Evolutionary conservation across 2,888 invertebrate genomes (phyloP), one percentile per base, ranked within the genome.

Genomic region (Thalpophila matura): DNA sequence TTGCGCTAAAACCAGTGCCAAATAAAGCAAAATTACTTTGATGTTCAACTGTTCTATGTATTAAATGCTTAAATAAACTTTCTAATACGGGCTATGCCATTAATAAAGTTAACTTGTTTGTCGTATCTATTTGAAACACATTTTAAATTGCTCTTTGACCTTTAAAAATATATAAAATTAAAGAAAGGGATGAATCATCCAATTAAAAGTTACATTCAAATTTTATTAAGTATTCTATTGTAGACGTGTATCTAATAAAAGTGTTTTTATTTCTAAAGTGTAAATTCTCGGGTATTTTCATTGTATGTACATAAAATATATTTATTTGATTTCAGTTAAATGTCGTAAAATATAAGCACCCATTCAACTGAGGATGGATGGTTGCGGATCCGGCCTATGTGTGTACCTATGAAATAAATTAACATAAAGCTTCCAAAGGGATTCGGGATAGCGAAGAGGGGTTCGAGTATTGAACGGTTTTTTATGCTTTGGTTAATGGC

Each of bases 351-450:
- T 56, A 20, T 24, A 29, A 43, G 26, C 38, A 37, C 22, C 18
- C 20, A 22, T 45, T n/a, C 61, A 69, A 31, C 38, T 69, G 35
- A 31, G 60, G 55, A 40, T 37, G 35, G 29, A 38, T 12, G 35
- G 20, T 20, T 33, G 38, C 7, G 45, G 40, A 27, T 49, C 20
- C 18, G 29, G 12, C 26, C n/a, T 6, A 47, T 55, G 29, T 42
- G 43, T 20, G 47, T 35, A n/a, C n/a, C n/a, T n/a, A 40, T 42
- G 26, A 50, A 55, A 71, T 71, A 75, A 55, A 75, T 75, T 75
- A 47, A 29, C 70, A 55, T 67, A 62, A 47, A 57, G 24, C 27
- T 47, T 40, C 38, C 31, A 49, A 35, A 49, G 42, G 63, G 56
- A 49, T 61, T 51, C 6, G 49, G 76, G 63, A 35, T 37, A 46